Evolutionary conservation across 1,140 invertebrate genomes (phyloP).

Genomic region (Araneus ventricosus): DNA sequence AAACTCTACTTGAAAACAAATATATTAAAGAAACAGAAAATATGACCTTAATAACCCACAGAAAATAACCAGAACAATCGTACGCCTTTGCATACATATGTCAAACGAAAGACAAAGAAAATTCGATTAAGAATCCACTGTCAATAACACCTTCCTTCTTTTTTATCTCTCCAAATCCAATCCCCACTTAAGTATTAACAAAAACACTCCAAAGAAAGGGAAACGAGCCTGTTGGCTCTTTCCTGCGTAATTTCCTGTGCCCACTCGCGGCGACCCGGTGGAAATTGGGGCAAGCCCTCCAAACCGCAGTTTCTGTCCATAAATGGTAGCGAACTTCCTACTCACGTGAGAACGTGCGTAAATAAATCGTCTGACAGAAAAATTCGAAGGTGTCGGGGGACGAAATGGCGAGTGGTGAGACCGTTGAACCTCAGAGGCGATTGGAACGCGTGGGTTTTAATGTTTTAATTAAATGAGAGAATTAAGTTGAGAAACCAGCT

Average conservation of each 20-base stretch:
- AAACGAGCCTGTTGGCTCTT: neutral
- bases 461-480: neutral
- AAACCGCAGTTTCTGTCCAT: neutral
- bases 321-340: conserved; percentile 48
- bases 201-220: neutral
- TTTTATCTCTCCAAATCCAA: neutral
- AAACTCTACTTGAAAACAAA: too few species aligned
- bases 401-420: neutral
- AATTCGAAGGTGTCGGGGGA: neutral
- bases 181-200: neutral
- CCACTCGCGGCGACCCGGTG: neutral
- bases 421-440: conserved; percentile 27
- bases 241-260: neutral
- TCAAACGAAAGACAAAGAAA: neutral
- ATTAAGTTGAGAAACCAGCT: too few species aligned
- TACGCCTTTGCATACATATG: neutral
- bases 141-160: neutral
- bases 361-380: neutral
- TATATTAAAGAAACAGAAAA: too few species aligned
- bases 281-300: conserved; percentile 43
- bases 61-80: neutral
- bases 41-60: neutral
- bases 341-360: conserved; percentile 1
- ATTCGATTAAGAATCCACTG: neutral
- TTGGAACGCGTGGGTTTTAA: neutral